Evolutionary conservation across 1,140 invertebrate species (phyloP).

Genomic region (Akabosia matsudoensis): DNA sequence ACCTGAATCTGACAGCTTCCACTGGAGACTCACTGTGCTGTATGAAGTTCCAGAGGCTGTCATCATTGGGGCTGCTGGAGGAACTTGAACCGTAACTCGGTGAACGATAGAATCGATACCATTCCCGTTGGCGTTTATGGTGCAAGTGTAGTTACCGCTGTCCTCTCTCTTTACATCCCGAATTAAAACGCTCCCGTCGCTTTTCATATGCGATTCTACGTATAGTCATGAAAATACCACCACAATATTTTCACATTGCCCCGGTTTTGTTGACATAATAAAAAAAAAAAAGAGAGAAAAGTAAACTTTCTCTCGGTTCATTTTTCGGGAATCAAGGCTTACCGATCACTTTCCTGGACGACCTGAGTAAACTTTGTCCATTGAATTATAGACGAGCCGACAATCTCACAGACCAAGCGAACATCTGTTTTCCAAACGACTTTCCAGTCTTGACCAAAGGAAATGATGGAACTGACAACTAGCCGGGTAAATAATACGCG

Average conservation of each 20-base stretch:
- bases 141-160: slow-evolving; percentile 49
- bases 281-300: neutral
- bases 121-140: slow-evolving; percentile 48
- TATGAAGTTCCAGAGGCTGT: slow-evolving; percentile 45
- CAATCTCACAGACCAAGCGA: slow-evolving; percentile 52
- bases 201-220: neutral
- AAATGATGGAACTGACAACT: slow-evolving; percentile 46
- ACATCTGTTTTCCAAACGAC: slow-evolving; percentile 51
- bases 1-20: slow-evolving; percentile 37
- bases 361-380: slow-evolving; percentile 35
- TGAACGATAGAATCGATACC: slow-evolving; percentile 53
- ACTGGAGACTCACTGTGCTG: slow-evolving; percentile 46
- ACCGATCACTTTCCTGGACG: slow-evolving; percentile 38
- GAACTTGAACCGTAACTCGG: slow-evolving; percentile 52
- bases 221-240: too few relatives aligned
- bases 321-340: neutral
- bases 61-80: slow-evolving; percentile 46
- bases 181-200: slow-evolving; percentile 31
- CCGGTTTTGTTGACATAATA: neutral
- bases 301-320: neutral
- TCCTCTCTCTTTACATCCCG: slow-evolving; percentile 32
- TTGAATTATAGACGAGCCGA: slow-evolving; percentile 51
- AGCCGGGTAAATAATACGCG: neutral
- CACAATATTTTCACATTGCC: too few relatives aligned
- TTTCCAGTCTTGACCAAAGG: slow-evolving; percentile 47